Evolutionary conservation across 1,140 invertebrate genomes (phyloP).

Genomic region (Penaeus indicus): DNA sequence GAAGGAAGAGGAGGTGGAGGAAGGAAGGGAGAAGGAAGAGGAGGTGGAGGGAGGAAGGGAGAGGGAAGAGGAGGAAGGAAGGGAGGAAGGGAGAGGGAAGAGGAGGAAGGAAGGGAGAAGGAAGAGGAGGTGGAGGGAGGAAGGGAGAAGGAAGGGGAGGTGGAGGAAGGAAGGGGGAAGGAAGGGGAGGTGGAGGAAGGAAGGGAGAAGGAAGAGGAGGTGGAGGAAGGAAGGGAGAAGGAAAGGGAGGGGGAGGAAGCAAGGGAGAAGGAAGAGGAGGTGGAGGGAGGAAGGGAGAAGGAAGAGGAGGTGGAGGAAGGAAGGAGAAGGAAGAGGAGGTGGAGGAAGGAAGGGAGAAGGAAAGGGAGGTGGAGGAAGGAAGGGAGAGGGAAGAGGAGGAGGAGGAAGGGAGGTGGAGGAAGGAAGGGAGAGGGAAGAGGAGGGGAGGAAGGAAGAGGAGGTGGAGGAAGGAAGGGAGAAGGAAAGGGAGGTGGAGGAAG

Average conservation of each 20-base stretch:
- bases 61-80: background rate
- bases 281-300: background rate
- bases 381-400: background rate
- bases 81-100: background rate
- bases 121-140: background rate
- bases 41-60: background rate
- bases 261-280: background rate
- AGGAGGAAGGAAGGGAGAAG: background rate
- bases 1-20: background rate
- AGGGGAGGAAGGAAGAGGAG: background rate
- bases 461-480: too few species aligned
- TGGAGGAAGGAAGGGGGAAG: background rate
- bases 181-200: background rate
- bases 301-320: background rate
- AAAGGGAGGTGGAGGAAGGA: background rate
- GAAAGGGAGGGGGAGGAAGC: background rate
- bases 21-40: background rate
- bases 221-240: background rate
- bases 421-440: background rate
- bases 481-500: too few species aligned
- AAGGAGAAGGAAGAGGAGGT: background rate
- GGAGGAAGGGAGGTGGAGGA: background rate
- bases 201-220: background rate
- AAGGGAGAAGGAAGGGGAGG: background rate
- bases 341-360: background rate